Base-by-base conservation (phyloP, 2,888 invertebrate genomes). In the Drosophila putrida region DNA sequence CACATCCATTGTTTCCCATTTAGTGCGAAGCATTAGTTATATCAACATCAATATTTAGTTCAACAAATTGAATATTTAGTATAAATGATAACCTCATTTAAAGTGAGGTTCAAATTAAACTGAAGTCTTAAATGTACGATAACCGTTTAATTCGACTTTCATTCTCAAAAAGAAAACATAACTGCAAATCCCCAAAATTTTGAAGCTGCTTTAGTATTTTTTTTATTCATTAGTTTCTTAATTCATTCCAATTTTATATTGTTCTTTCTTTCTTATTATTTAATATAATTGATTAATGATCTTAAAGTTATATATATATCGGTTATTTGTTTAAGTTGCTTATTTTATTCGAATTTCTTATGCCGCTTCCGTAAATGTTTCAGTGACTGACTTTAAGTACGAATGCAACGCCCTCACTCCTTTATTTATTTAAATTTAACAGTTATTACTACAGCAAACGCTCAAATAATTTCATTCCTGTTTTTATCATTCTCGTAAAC, bases 1-100 rank as follows among this genome's bases (percentile, higher is more conserved):
- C 46, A 59, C 35, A 57, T 60, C 31, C 47, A 71, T 59, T 71
- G 55, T 60, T 62, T 67, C 55, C 62, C 49, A 25, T 57, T 27
- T 43, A 9, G 38, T 38, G 25, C 6, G 10, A 10, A 15, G 60
- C 65, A 65, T 65, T 65, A 53, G 65, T 41, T 33, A 41, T 15
- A 41, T 41, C 38, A 53, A 60, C 38, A 60, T 39, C 33, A 15
- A 35, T 20, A 59, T 38, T 39, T 65, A 11, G 31, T 38, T 64
- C 31, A 33, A 10, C 1, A 43, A n/a, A 43, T 25, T 27, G 15
- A 6, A 49, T 25, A 25, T 49, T 46, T 20, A 6, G 33, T 11
- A 44, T 15, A 35, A 51, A 9, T 13, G 11, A 9, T 15, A 36
- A 31, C 27, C 51, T 51, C 9, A 60, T 43, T 51, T 27, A 6